phyloP scores from a whole-genome alignment of 2,888 invertebrate genomes.

The Smittia aterrima region DNA sequence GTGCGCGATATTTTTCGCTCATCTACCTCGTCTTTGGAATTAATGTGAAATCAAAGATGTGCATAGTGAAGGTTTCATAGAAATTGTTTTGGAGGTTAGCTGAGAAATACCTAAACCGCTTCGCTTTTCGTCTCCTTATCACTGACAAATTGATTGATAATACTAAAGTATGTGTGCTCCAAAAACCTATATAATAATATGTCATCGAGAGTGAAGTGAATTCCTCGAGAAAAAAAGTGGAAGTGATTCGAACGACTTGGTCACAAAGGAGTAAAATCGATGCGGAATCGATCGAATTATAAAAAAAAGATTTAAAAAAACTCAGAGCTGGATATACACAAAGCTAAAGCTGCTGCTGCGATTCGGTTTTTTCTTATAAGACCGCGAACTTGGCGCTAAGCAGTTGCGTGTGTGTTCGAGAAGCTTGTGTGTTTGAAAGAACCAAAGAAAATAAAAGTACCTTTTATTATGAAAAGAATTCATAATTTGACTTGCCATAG shows the following conservation, averaged over 20 bases:
- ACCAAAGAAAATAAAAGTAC: slow-evolving; percentile 29
- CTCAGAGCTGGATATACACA: slow-evolving; percentile 1
- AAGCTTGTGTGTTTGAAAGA: neutral
- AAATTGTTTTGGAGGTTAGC: slow-evolving; percentile 23
- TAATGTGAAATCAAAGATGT: neutral
- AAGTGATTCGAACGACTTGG: neutral
- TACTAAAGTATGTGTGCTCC: slow-evolving; percentile 20
- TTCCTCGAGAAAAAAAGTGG: neutral
- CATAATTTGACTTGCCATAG: slow-evolving; percentile 16
- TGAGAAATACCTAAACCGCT: neutral
- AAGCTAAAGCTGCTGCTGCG: neutral
- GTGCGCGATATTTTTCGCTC: slow-evolving; percentile 25
- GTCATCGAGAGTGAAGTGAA: neutral
- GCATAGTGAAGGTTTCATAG: neutral
- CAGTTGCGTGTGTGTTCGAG: neutral
- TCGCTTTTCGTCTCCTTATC: neutral
- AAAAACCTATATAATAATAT: slow-evolving; percentile 26
- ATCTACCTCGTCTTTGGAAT: neutral
- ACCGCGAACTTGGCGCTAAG: slow-evolving; percentile 32
- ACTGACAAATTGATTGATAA: slow-evolving; percentile 34
- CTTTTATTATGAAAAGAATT: slow-evolving; percentile 5
- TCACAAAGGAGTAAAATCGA: slow-evolving; percentile 1
- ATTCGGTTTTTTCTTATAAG: neutral
- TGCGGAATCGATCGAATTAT: slow-evolving; percentile 4
- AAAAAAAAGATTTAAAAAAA: neutral